Evolutionary conservation across 2,888 invertebrate species (phyloP).

Genomic region (Archips xylosteana): DNA sequence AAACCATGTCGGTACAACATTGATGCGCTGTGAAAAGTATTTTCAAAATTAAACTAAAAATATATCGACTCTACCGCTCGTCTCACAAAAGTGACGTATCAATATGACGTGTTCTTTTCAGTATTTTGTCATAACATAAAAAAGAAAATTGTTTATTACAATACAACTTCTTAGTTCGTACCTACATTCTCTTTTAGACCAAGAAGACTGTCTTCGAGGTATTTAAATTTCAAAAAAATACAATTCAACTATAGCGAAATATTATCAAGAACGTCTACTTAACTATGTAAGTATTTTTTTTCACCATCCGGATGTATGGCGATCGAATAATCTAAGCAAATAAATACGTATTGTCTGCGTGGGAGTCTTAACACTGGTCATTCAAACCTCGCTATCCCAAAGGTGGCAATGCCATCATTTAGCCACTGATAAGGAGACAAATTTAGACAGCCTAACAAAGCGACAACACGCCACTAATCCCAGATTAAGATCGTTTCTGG

Average conservation of each 20-base stretch:
- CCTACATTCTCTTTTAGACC: conserved; percentile 1
- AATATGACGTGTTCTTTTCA: conserved; percentile 18
- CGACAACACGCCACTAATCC: conserved; percentile 71
- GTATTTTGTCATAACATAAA: conserved; percentile 3
- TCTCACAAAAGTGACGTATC: conserved; percentile 16
- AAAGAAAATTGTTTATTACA: not conserved
- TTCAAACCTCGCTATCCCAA: conserved; percentile 64
- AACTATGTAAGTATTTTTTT: not conserved
- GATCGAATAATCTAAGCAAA: not conserved
- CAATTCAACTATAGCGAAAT: no score
- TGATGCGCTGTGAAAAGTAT: conserved; percentile 22
- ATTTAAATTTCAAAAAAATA: no score
- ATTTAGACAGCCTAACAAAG: conserved; percentile 71
- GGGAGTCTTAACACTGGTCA: conserved; percentile 65
- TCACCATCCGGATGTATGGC: conserved; percentile 57
- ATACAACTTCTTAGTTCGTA: not conserved
- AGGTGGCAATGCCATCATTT: conserved; percentile 70
- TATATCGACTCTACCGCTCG: conserved; percentile 13
- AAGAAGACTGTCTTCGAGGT: no score
- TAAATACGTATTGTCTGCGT: conserved; percentile 60
- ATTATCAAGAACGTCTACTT: not conserved
- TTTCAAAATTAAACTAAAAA: conserved; percentile 18
- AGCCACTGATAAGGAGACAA: conserved; percentile 51
- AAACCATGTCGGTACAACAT: conserved; percentile 41
- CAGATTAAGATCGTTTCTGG: conserved; percentile 80